Evolutionary conservation across 2,888 invertebrate genomes (phyloP), one percentile per base, ranked within the genome.

Genomic region (Oxyteleia sp.): DNA sequence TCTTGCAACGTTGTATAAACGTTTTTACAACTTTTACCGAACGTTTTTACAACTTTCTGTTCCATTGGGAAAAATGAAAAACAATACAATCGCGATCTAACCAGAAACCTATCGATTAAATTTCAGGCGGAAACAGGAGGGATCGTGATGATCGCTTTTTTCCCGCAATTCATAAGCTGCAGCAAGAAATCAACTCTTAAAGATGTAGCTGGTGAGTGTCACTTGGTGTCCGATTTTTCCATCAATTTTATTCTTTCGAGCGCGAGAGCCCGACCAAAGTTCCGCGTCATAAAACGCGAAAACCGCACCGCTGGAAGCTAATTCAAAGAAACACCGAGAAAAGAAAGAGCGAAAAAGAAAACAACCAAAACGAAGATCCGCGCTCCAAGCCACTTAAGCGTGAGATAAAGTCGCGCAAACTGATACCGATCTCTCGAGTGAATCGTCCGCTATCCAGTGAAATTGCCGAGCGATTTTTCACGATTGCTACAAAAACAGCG

Each of bases 101-200:
- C 20, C 11, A 18, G 13, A 51, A 1, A 11, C 26, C 10, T 69
- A 43, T 69, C n/a, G 23, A 74, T 85, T 68, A 66, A 20, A 85
- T 91, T 92, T 64, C 93, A 96, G 95, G 95, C 94, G 89, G 92
- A 93, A 88, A 95, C 95, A 88, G 94, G 95, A 66, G 96, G 96
- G 66, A 93, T 96, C 86, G 95, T 95, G 71, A 96, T 96, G 96
- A 95, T 96, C 49, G 95, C 95, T 80, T 95, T 96, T 92, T 95
- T 95, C 89, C 95, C 94, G 74, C 94, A 94, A 89, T 95, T 95
- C 91, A 94, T 95, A 89, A 95, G 95, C 92, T 94, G 94, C 90
- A 94, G 94, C 79, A 94, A 95, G 84, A 94, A 94, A 88, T 95
- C 95, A 45, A 95, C 94, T 45, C 92, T 95, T 49, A 93, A 94